Evolutionary conservation across 2,113 vertebrate genomes (phyloP).

Genomic region (Telmatochromis sp.): DNA sequence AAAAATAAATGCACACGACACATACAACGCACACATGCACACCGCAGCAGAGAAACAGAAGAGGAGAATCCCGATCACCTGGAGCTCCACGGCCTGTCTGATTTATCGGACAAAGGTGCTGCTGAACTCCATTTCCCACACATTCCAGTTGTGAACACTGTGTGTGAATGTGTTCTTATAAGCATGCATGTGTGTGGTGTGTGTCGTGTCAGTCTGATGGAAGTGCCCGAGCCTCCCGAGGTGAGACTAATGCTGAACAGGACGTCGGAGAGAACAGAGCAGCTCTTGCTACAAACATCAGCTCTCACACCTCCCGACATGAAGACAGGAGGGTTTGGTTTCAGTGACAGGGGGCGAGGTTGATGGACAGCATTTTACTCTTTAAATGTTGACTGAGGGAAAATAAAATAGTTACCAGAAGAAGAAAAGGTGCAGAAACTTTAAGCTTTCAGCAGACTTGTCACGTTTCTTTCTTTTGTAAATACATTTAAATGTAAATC

Average conservation of each 20-base stretch:
- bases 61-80: not conserved
- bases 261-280: not conserved
- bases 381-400: not conserved
- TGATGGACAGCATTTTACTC: not conserved
- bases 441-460: not conserved
- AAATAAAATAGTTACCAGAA: not conserved
- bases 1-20: not conserved
- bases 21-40: not conserved
- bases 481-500: not conserved
- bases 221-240: not conserved
- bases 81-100: not conserved
- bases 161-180: not conserved
- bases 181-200: not conserved
- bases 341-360: not conserved
- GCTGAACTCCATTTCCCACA: not conserved
- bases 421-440: not conserved
- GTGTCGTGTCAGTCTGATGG: not conserved
- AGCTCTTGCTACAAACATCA: not conserved
- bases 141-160: not conserved
- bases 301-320: not conserved
- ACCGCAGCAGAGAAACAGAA: not conserved
- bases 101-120: not conserved
- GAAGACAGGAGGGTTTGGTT: not conserved
- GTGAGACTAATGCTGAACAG: constrained; percentile 18
- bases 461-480: not conserved